These are phyloP conservation scores for Drosophila ananassae DNA, from an alignment of 1,140 invertebrate genomes.

Conservation along the genomic window DNA sequence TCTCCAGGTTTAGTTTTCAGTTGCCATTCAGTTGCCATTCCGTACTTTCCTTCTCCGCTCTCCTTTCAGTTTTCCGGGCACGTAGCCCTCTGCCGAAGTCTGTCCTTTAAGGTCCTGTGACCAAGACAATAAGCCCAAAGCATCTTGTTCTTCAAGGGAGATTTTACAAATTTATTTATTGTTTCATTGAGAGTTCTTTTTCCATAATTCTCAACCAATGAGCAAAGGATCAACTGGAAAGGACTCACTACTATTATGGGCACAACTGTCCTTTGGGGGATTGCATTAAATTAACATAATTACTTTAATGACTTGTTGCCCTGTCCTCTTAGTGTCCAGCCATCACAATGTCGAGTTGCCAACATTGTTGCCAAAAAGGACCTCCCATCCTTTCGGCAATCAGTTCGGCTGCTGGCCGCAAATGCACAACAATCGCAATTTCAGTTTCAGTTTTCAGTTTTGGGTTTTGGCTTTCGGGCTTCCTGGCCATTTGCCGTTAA, in stretches of 20 bases:
- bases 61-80: slow-evolving; percentile 13
- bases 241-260: not conserved
- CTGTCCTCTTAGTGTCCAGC: not conserved
- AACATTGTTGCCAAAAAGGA: slow-evolving; percentile 32
- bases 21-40: slow-evolving; percentile 3
- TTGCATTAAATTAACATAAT: slow-evolving; percentile 69
- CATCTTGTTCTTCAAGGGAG: not conserved
- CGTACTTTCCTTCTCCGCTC: not conserved
- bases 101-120: not conserved
- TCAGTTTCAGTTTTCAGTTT: slow-evolving; percentile 10
- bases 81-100: not conserved
- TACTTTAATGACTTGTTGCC: slow-evolving; percentile 77
- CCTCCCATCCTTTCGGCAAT: slow-evolving; percentile 1
- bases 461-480: not conserved
- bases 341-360: slow-evolving; percentile 15
- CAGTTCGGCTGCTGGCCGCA: slow-evolving; percentile 25
- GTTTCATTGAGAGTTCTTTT: too few species aligned
- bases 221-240: not conserved
- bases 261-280: not conserved
- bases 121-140: not conserved
- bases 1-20: not conserved
- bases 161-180: too few species aligned
- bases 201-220: not conserved
- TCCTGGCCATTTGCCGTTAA: slow-evolving; percentile 47
- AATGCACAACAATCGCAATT: slow-evolving; percentile 63